Evolutionary conservation across 2,113 vertebrate species (phyloP), one percentile per base, ranked within the genome.

Genomic region (Pseudorectes ferrugineus): DNA sequence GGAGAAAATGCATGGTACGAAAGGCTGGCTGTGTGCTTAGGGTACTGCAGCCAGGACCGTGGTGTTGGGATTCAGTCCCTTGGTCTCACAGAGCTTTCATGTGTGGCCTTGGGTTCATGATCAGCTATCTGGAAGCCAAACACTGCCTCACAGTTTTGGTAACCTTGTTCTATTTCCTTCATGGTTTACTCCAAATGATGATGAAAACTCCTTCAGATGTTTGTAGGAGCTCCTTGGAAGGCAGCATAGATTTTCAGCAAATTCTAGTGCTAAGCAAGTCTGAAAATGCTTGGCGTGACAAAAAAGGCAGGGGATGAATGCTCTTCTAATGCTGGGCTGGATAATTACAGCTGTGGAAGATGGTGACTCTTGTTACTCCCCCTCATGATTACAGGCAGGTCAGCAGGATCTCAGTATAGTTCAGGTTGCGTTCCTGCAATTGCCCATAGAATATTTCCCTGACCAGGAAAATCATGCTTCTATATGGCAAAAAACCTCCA

Each of bases 1-100:
- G 21, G 13, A 66, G 63, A 38, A 70, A 79, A 79, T 2, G 11
- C 7, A 5, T 9, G 9, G 12, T 48, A 23, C 16, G 12, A n/a
- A 62, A 51, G 36, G 9, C 29, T 68, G 49, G 7, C 8, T 51
- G 0, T 40, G 51, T 75, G 57, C 45, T 85, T 62, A 33, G 33
- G 40, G 38, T 22, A 6, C 19, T 85, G 80, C 70, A 79, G 16
- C 22, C 0, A 1, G 31, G 46, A 35, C 20, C 0, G 0, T 35
- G 40, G 36, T 28, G 11, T 14, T 80, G 45, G 35, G 24, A 57
- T 76, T 77, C 3, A 6, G n/a, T 66, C 15, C 8, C 18, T 73
- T 66, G 54, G 71, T 71, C 36, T 66, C 0, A 0, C 31, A 52
- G 42, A 58, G 22, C 49, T 92, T 88, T 74, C 12, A 4, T 0